A percentile compares a stretch with the other conserved stretches of the same genome.
phyloP scores from a whole-genome alignment of 2,113 vertebrate species.

The Ammospiza nelsoni region DNA sequence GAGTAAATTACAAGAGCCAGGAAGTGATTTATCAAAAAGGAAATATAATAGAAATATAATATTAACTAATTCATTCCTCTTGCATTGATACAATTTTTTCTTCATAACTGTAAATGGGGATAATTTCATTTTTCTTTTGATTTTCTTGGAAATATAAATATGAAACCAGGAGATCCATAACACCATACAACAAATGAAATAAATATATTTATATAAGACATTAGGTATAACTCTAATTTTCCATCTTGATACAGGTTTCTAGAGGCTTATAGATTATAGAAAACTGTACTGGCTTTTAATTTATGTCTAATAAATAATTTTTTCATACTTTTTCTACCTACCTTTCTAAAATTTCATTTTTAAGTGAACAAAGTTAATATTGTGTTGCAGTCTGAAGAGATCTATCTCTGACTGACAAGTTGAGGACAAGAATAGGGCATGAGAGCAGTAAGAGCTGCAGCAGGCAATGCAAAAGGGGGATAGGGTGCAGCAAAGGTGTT shows the following conservation, averaged over 20 bases:
- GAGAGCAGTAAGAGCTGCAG: neutral
- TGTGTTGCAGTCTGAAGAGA: neutral
- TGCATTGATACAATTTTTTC: neutral
- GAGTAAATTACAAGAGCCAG: neutral
- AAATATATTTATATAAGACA: neutral
- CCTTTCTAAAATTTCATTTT: neutral
- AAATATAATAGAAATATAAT: neutral
- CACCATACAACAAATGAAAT: neutral
- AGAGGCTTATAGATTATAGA: neutral
- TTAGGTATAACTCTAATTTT: neutral
- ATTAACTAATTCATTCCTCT: neutral
- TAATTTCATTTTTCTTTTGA: neutral
- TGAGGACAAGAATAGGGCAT: neutral
- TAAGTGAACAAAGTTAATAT: neutral
- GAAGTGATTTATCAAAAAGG: neutral
- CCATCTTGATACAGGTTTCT: neutral
- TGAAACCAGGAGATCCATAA: neutral
- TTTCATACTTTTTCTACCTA: neutral
- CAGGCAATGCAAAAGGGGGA: neutral
- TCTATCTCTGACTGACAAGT: neutral
- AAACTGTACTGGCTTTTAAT: neutral
- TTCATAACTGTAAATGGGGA: neutral
- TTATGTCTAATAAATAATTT: neutral
- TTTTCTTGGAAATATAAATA: neutral
- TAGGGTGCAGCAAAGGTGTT: neutral